Evolutionary conservation across 2,113 vertebrate species (phyloP).

Genomic region (Zosterops japonicus): DNA sequence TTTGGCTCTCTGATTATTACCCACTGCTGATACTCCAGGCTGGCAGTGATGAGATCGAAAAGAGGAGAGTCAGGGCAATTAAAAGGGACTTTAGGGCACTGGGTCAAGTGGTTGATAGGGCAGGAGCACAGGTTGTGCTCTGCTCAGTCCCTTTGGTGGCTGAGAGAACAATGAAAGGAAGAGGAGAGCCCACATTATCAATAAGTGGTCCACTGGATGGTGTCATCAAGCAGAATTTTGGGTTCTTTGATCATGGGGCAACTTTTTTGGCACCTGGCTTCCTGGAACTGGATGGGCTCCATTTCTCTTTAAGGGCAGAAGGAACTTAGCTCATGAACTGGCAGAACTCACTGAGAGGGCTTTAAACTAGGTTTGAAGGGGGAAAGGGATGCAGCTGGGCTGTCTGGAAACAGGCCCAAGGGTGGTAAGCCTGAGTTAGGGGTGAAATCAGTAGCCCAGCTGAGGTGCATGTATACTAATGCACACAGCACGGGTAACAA

Average conservation of each 20-base stretch:
- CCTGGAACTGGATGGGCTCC: no score
- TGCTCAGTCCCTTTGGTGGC: background rate
- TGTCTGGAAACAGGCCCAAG: no score
- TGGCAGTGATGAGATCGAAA: background rate
- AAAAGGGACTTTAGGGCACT: background rate
- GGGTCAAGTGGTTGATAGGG: background rate
- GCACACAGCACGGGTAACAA: background rate
- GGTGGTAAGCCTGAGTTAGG: background rate
- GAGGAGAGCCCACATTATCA: background rate
- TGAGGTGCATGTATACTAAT: background rate
- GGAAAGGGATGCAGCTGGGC: background rate
- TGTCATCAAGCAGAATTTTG: background rate
- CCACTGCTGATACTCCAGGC: background rate
- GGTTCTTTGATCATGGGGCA: background rate
- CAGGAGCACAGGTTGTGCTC: background rate
- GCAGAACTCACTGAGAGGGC: background rate
- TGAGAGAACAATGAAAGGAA: background rate
- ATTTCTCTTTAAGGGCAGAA: background rate
- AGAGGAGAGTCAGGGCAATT: background rate
- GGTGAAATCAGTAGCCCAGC: background rate
- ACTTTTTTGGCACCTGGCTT: background rate
- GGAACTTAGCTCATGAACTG: background rate
- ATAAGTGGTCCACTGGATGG: background rate
- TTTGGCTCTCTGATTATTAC: background rate
- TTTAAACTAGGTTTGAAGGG: background rate